Conservation (phyloP, 2,888 invertebrate species). For the Junonia oenone region DNA sequence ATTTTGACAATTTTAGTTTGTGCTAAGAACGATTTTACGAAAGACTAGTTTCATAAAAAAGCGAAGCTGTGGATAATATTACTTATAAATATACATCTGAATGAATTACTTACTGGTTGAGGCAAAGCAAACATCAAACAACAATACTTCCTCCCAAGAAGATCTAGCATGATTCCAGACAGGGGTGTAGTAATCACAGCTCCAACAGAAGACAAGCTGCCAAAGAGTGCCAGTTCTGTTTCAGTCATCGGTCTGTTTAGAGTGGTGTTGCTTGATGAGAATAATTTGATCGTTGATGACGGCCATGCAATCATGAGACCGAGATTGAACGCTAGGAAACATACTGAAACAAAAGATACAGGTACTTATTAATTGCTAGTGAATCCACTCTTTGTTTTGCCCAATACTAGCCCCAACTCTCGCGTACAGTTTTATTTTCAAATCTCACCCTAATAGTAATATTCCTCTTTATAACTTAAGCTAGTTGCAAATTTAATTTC, state of each 20-base stretch:
- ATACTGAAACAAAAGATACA: slow-evolving; percentile 41
- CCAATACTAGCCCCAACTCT: no score
- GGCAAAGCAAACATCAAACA: slow-evolving; percentile 34
- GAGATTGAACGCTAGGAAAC: slow-evolving; percentile 45
- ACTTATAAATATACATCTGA: no score
- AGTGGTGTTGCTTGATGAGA: slow-evolving; percentile 42
- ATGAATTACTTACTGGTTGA: slow-evolving; percentile 29
- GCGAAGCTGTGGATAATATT: no score
- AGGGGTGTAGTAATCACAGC: slow-evolving; percentile 40
- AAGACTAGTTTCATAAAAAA: no score
- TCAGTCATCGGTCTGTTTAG: slow-evolving; percentile 40
- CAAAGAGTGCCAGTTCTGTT: slow-evolving; percentile 42
- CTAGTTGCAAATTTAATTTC: no score
- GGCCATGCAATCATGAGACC: slow-evolving; percentile 56
- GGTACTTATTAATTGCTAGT: not conserved
- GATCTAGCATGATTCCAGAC: slow-evolving; percentile 42
- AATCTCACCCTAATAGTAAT: no score
- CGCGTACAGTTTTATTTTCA: no score
- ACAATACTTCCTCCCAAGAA: slow-evolving; percentile 39
- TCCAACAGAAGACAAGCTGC: slow-evolving; percentile 42
- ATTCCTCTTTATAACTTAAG: no score
- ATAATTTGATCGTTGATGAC: slow-evolving; percentile 50
- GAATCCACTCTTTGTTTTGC: no score
- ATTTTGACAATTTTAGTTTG: no score
- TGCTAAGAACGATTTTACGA: no score